A percentile compares a stretch with the other conserved stretches of the same genome.
Evolutionary conservation across 2,888 invertebrate species (phyloP).

Genomic region (Drosophila melanocephala): DNA sequence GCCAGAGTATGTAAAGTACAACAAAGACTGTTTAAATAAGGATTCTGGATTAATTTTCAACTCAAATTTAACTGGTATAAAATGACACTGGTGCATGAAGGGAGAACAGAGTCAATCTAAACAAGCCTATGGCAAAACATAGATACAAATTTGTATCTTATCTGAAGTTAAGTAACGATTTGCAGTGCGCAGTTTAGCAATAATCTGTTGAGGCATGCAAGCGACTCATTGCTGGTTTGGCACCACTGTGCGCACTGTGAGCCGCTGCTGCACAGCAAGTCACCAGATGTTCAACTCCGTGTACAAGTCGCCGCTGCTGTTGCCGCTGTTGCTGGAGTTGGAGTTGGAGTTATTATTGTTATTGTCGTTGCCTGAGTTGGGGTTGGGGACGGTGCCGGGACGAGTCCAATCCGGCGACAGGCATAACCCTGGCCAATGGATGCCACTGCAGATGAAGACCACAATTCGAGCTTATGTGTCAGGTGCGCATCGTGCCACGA

Average conservation of each 20-base stretch:
- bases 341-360: slow-evolving; percentile 37
- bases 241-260: slow-evolving; percentile 55
- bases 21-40: neutral
- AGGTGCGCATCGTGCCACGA: slow-evolving; percentile 74
- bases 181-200: neutral
- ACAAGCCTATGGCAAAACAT: neutral
- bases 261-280: slow-evolving; percentile 62
- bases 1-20: neutral
- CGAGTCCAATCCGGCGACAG: slow-evolving; percentile 32
- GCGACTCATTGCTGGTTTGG: slow-evolving; percentile 17
- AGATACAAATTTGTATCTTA: neutral
- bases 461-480: slow-evolving; percentile 77
- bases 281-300: slow-evolving; percentile 70
- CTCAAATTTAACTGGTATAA: neutral
- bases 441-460: slow-evolving; percentile 66
- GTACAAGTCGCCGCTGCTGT: slow-evolving; percentile 40
- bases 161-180: neutral
- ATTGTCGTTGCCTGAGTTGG: slow-evolving; percentile 16
- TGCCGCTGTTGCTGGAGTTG: slow-evolving; percentile 30
- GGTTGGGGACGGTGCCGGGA: slow-evolving; percentile 4
- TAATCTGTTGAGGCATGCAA: neutral
- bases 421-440: slow-evolving; percentile 39
- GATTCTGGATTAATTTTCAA: neutral
- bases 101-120: neutral
- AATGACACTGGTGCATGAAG: neutral